Percentiles rank a stretch among this genome's conserved stretches.
Evolutionary conservation across 1,140 invertebrate genomes (phyloP).

Genomic region (Trichomalopsis sarcophagae): DNA sequence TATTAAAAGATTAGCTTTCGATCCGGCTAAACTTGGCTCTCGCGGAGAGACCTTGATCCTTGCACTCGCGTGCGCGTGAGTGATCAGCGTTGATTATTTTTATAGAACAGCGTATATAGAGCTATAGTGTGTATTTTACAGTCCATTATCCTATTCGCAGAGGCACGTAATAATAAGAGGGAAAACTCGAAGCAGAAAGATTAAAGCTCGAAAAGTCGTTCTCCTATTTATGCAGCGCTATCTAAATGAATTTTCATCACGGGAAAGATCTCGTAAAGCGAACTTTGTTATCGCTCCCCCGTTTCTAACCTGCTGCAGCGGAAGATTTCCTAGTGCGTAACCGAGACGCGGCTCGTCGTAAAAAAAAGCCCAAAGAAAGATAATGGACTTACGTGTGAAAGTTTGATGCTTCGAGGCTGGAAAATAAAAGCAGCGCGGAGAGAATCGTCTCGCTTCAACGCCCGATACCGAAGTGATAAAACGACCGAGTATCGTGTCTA

Average conservation of each 20-base stretch:
- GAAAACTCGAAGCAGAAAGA: neutral
- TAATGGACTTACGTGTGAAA: conserved; percentile 38
- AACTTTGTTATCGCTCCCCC: neutral
- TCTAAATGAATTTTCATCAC: conserved; percentile 23
- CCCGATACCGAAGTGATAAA: conserved; percentile 42
- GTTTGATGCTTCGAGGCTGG: conserved; percentile 28
- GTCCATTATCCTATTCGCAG: too few species aligned
- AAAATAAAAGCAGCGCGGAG: conserved; percentile 24
- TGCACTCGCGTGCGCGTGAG: too few species aligned
- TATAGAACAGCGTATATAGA: too few species aligned
- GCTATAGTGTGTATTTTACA: too few species aligned
- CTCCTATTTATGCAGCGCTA: neutral
- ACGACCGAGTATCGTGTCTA: neutral
- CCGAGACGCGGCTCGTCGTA: conserved; percentile 11
- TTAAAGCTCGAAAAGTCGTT: neutral
- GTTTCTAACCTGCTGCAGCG: neutral
- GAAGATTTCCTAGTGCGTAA: conserved; percentile 7
- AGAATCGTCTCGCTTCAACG: conserved; percentile 16
- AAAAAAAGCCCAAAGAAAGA: conserved; percentile 33
- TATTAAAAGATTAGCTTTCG: too few species aligned
- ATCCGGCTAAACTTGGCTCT: too few species aligned
- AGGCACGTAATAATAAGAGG: too few species aligned
- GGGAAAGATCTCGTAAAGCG: neutral
- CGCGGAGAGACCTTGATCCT: too few species aligned
- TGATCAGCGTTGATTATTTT: too few species aligned